Conservation (phyloP, 1,140 invertebrate species). For the Cyclargus thomasi region DNA sequence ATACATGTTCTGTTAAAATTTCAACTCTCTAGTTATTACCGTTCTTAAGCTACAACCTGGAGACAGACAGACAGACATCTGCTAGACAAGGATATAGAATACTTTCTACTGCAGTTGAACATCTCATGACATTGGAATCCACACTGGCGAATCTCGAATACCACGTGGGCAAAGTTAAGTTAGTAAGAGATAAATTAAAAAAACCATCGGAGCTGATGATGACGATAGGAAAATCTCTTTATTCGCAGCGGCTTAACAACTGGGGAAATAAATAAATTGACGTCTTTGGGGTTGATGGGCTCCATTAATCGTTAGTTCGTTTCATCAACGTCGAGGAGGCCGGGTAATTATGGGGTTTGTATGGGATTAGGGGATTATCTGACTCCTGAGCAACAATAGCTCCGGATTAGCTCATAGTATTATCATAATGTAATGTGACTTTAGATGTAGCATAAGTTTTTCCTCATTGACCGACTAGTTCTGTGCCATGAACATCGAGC, state of each 20-base stretch:
- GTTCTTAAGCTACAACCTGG: too few species aligned
- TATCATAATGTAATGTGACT: not conserved
- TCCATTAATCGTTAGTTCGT: constrained; percentile 7
- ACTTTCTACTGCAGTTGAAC: too few species aligned
- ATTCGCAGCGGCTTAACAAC: constrained; percentile 1
- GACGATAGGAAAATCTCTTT: not conserved
- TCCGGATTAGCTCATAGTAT: not conserved
- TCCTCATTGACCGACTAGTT: not conserved
- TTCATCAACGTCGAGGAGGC: constrained; percentile 6
- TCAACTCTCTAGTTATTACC: too few species aligned
- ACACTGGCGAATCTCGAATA: too few species aligned
- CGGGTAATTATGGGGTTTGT: constrained; percentile 5
- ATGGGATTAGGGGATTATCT: constrained; percentile 6
- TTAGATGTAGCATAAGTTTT: not conserved
- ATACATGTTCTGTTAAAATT: too few species aligned
- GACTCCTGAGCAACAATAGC: constrained; percentile 2
- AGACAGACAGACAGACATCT: too few species aligned
- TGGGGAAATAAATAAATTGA: constrained; percentile 14
- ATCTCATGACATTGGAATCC: too few species aligned
- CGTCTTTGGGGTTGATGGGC: not conserved
- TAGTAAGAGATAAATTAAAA: too few species aligned
- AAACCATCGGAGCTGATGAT: not conserved
- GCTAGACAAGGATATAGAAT: too few species aligned
- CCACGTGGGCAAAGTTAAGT: too few species aligned
- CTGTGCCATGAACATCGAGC: too few species aligned